Evolutionary conservation across 2,888 invertebrate genomes (phyloP), one percentile per base, ranked within the genome.

Genomic region (Scaptomyza reducta): DNA sequence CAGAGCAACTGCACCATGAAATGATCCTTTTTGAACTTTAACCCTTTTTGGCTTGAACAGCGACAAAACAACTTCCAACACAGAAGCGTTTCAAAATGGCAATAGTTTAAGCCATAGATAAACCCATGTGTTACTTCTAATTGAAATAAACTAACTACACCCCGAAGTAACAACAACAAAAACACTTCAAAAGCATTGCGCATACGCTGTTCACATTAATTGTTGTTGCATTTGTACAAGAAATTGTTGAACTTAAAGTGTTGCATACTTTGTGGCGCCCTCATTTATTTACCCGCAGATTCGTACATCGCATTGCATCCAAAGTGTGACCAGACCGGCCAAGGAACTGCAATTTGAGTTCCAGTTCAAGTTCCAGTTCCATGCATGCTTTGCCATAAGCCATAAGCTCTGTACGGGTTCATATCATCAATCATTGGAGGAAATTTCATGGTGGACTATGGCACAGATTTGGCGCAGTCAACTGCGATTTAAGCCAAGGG

Each of bases 341-440:
- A 33, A 31, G 25, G 25, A 13, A 25, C 31, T 16, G 35, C 46
- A 47, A 44, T 44, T 18, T 41, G 18, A 50, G 14, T 50, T 50
- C 35, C 35, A 22, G n/a, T 22, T 44, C n/a, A 22, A 13, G 42
- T 25, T 25, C 42, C 42, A 25, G 42, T 44, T 13, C 42, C 13
- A 16, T 40, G 42, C 22, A 25, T 22, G 42, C 18, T n/a, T 22
- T 9, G 40, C 42, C 13, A 18, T 42, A 44, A 22, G 14, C 14
- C 38, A n/a, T 50, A 14, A 16, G 40, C 40, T 40, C 40, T 16
- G 55, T 50, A 56, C 35, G 22, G 58, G 58, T 25, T 60, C 62
- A 60, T 78, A 77, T 85, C 85, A 85, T 81, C 81, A 81, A 81
- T 81, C 81, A 81, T 66, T 22, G 51, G 25, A 57, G 40, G 49